Percentiles rank a stretch among this genome's conserved stretches.
phyloP scores from a whole-genome alignment of 1,140 invertebrate genomes.

The Bombus huntii region DNA sequence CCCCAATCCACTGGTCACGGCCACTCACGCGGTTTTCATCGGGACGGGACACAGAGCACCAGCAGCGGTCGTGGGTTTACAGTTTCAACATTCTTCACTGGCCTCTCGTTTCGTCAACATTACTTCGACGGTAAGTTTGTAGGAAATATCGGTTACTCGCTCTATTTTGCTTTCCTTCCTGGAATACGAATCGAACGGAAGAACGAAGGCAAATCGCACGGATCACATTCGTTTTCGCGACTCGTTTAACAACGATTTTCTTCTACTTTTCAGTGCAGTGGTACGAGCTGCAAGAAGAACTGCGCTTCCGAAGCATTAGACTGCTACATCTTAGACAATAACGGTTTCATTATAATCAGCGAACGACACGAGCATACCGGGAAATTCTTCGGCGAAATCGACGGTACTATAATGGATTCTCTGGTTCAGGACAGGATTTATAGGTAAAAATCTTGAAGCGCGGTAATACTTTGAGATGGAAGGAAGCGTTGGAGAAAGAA shows the following conservation, averaged over 20 bases:
- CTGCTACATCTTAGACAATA: slow-evolving; percentile 96
- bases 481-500: too few relatives aligned
- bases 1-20: slow-evolving; percentile 89
- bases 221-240: not conserved
- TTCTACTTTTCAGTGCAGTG: slow-evolving; percentile 86
- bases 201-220: too few relatives aligned
- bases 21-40: slow-evolving; percentile 95
- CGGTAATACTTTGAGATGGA: not conserved
- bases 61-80: slow-evolving; percentile 94
- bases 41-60: slow-evolving; percentile 93
- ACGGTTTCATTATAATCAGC: slow-evolving; percentile 96
- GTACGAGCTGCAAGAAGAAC: slow-evolving; percentile 89
- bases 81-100: slow-evolving; percentile 91
- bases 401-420: slow-evolving; percentile 97
- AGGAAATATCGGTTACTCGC: slow-evolving; percentile 43
- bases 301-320: slow-evolving; percentile 93
- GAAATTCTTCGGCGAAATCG: slow-evolving; percentile 95
- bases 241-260: not conserved
- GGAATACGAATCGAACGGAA: not conserved
- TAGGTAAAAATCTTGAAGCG: slow-evolving; percentile 73
- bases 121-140: slow-evolving; percentile 87
- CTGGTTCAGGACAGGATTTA: slow-evolving; percentile 95
- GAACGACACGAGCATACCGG: slow-evolving; percentile 92
- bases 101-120: slow-evolving; percentile 93
- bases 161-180: not conserved